A percentile compares a stretch with the other conserved stretches of the same genome.
Evolutionary conservation across 2,888 invertebrate species (phyloP).

Genomic region (Ophion ventricosus): DNA sequence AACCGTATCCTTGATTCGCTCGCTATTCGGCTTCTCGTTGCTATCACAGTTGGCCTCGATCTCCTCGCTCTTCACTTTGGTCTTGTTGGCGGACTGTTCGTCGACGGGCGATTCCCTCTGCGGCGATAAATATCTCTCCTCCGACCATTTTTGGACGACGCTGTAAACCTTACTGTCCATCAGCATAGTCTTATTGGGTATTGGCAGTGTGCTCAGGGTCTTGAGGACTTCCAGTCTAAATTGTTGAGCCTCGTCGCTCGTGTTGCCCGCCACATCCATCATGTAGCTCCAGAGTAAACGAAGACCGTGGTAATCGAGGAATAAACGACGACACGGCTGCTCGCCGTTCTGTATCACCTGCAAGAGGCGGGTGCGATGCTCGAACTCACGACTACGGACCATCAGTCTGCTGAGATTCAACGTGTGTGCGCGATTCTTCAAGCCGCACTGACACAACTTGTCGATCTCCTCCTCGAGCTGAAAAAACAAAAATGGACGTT

Average conservation of each 20-base stretch:
- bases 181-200: constrained; percentile 96
- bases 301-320: constrained; percentile 97
- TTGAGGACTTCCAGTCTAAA: constrained; percentile 88
- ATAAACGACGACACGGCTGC: constrained; percentile 92
- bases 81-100: constrained; percentile 73
- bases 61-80: constrained; percentile 70
- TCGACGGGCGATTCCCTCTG: constrained; percentile 79
- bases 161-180: constrained; percentile 95
- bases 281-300: constrained; percentile 97
- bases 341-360: constrained; percentile 92
- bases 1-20: constrained; percentile 31
- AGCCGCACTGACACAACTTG: constrained; percentile 89
- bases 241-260: constrained; percentile 82
- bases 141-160: constrained; percentile 93
- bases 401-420: constrained; percentile 95
- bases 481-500: background rate
- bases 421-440: constrained; percentile 96
- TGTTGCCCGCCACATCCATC: constrained; percentile 87
- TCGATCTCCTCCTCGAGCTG: constrained; percentile 95
- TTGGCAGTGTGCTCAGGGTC: constrained; percentile 93
- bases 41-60: constrained; percentile 73
- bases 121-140: constrained; percentile 76
- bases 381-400: constrained; percentile 94
- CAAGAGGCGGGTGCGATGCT: constrained; percentile 90
- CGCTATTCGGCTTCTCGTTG: constrained; percentile 71